Base-by-base conservation (phyloP, 1,140 invertebrate genomes). In the Brachionus asplanchnoidis region DNA sequence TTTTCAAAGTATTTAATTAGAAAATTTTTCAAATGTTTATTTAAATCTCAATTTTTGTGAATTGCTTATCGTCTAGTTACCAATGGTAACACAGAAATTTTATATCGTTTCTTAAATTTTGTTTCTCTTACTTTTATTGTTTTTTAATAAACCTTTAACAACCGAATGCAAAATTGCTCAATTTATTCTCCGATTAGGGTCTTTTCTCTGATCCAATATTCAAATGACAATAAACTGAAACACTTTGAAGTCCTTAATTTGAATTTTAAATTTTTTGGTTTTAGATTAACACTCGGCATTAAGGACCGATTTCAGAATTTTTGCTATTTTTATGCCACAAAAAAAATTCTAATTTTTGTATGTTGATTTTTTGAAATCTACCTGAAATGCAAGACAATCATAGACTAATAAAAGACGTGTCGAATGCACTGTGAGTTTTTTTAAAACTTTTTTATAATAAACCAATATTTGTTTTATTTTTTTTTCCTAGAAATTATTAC, bases 371-470 rank as follows among this genome's bases (percentile, higher is more conserved):
- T 77, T 20, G 50, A 50, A 26, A 50, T 50, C 7, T 50, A 26
- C 20, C 20, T 77, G 46, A 77, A 66, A 82, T 82, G 79, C 50
- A 82, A 60, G 79, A 60, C 53, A 82, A 82, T 26, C 79, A 82
- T 36, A 46, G 79, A 32, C 26, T 82, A 36, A 82, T 82, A 11
- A 82, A 82, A 65, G 79, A 82, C 79, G 79, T 82, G 14, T 82
- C 79, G 12, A 68, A 82, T 53, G 79, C 79, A 60, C 60, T 82
- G 79, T 82, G 36, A 66, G n/a, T 65, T 40, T 28, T 36, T 26
- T 3, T 36, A 36, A 36, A 36, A 6, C 7, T 36, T 36, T 11
- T 56, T 44, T 65, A 26, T 20, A 17, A 14, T 26, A 46, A 3
- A 40, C 9, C 6, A 65, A 46, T 9, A 20, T 40, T 80, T 60